Evolutionary conservation across 1,140 invertebrate species (phyloP).

Genomic region (Aphis gossypii): DNA sequence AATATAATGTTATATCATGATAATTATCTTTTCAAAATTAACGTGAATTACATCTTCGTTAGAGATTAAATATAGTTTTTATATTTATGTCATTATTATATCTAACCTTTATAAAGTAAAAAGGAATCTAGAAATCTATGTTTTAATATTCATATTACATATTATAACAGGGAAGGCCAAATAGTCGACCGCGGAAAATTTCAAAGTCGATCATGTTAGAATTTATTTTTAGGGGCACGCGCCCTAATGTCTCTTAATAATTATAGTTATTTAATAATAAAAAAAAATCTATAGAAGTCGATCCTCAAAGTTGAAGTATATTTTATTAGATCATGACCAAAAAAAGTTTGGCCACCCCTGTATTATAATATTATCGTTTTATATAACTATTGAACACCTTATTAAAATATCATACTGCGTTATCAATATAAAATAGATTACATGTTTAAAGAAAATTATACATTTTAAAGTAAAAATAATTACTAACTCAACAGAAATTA

Average conservation of each 20-base stretch:
- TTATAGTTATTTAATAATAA: too few species aligned
- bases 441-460: not conserved
- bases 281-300: too few species aligned
- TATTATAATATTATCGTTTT: not conserved
- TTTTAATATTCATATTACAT: not conserved
- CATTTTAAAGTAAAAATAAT: not conserved
- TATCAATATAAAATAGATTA: not conserved
- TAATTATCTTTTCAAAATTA: not conserved
- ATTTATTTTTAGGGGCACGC: too few species aligned
- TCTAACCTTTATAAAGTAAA: not conserved
- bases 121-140: not conserved
- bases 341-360: too few species aligned
- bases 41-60: too few species aligned
- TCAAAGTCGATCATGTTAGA: too few species aligned
- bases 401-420: not conserved
- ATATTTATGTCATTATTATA: not conserved
- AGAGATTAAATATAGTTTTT: not conserved
- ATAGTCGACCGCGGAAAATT: too few species aligned
- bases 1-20: not conserved
- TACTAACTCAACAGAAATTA: not conserved
- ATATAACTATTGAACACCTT: not conserved
- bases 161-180: too few species aligned
- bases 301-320: too few species aligned
- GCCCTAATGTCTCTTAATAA: too few species aligned
- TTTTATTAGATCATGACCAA: too few species aligned